Evolutionary conservation across 2,797 vertebrate species (phyloP).

Genomic region (Saxicola maurus): DNA sequence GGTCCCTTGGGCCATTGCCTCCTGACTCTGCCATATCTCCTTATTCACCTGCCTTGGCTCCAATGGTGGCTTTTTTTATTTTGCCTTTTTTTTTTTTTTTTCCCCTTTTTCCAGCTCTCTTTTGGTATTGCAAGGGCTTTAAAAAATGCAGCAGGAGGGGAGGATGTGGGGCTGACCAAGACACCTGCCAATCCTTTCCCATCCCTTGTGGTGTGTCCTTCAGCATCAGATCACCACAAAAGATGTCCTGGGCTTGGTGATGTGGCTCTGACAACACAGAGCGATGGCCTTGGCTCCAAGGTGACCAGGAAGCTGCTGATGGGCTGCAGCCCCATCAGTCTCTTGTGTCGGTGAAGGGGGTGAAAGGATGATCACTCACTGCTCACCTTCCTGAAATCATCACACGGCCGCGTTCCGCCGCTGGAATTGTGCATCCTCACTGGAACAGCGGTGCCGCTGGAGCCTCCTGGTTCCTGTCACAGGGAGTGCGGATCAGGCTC

Average conservation of each 20-base stretch:
- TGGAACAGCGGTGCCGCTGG: accelerated
- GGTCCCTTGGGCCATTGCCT: conserved; percentile 12
- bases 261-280: neutral
- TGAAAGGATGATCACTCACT: neutral
- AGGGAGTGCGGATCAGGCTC: accelerated
- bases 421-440: accelerated
- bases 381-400: neutral
- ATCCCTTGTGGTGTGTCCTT: accelerated
- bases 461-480: accelerated
- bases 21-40: conserved; percentile 11
- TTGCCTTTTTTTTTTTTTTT: neutral
- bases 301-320: neutral
- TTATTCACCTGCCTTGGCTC: neutral
- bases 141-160: neutral
- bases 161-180: neutral
- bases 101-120: accelerated
- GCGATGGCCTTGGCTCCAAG: neutral
- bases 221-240: neutral
- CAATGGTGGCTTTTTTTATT: accelerated
- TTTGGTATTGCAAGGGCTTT: neutral
- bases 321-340: neutral
- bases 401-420: accelerated
- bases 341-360: neutral
- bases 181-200: neutral
- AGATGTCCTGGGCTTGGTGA: neutral